Base-by-base conservation (phyloP, 1,140 invertebrate genomes). In the Drosophila mojavensis region DNA sequence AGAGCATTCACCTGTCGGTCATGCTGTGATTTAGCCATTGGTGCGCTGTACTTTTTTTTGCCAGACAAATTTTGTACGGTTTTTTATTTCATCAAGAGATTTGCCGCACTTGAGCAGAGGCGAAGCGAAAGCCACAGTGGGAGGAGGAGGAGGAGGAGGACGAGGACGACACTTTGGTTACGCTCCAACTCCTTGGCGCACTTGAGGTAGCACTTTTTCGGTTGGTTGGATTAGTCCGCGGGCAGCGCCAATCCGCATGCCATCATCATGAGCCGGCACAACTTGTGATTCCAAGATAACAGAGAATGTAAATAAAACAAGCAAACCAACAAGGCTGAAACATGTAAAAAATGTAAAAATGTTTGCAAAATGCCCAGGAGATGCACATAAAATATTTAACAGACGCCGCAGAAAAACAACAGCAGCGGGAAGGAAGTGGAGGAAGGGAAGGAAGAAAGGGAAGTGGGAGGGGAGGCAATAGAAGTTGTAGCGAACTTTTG, bases 311-410 rank as follows among this genome's bases (percentile, higher is more conserved):
- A 47, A 47, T 20, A 47, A 71, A 56, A 69, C 76, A 71, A 56
- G 66, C 76, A 73, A 67, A 63, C 51, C 54, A 84, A 78, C 64
- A 80, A 78, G 63, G 67, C 15, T 54, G 20, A 53, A 75, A 62
- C 66, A 59, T 61, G 51, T 77, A 69, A 60, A 64, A 85, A 81
- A 88, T 89, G 85, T 90, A 84, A 79, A 89, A 89, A 86, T 88
- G 82, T 83, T 90, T 83, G 79, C 79, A 83, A 86, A 90, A 88
- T 89, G 88, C 89, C 83, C 89, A 75, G 64, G 88, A 91, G 89
- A 91, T 82, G 71, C 70, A 79, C 90, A 91, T 91, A 91, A 91
- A 91, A 91, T 91, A 91, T 91, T 91, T 91, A 91, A 91, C 74
- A 85, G 81, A 75, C 78, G 72, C 53, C 53, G 58, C 66, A 59